Percentiles rank a stretch among this genome's conserved stretches.
These are phyloP conservation scores for Bombus turneri DNA, from an alignment of 1,140 invertebrate genomes.

Conservation along the genomic window DNA sequence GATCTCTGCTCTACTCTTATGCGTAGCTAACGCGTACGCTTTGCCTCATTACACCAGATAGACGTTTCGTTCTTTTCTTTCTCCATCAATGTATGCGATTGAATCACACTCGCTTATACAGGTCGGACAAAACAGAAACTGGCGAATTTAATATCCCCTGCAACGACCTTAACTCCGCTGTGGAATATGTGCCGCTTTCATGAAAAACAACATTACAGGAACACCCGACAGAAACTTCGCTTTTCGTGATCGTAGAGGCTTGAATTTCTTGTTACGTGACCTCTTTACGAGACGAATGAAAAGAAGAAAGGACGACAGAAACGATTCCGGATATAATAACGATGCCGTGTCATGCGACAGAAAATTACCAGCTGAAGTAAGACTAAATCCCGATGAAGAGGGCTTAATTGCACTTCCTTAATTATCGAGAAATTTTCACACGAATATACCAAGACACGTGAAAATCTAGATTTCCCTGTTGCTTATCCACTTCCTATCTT, in stretches of 20 bases:
- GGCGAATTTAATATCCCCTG: background rate
- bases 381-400: background rate
- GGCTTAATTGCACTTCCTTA: conserved; percentile 26
- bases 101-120: background rate
- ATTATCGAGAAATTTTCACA: conserved; percentile 29
- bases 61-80: background rate
- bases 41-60: background rate
- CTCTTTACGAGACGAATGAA: background rate
- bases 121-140: background rate
- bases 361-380: conserved; percentile 32
- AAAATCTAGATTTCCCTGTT: conserved; percentile 17
- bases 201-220: background rate
- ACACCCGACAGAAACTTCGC: background rate
- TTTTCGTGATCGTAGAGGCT: conserved; percentile 13
- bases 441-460: background rate
- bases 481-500: background rate
- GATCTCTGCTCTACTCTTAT: too few relatives aligned
- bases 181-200: background rate
- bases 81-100: background rate
- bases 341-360: conserved; percentile 23
- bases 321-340: conserved; percentile 33
- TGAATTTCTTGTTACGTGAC: background rate
- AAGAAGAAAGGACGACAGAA: background rate
- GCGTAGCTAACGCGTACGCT: background rate
- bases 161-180: background rate